Evolutionary conservation across 1,140 invertebrate species (phyloP).

Genomic region (Meloidogyne hapla): DNA sequence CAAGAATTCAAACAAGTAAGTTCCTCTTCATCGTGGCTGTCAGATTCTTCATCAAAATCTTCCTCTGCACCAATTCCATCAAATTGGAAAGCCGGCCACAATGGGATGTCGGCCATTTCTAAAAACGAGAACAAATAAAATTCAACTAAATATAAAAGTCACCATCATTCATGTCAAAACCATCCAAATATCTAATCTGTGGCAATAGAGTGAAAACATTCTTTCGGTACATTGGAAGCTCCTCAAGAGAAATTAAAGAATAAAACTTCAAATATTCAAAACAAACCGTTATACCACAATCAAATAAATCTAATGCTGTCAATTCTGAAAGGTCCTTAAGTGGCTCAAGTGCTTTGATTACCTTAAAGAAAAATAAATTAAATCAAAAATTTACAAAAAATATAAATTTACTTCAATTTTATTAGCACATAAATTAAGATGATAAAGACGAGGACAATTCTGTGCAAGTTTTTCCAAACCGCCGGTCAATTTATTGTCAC

Average conservation of each 20-base stretch:
- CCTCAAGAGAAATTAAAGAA: slow-evolving; percentile 46
- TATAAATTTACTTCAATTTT: slow-evolving; percentile 70
- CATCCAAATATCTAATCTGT: slow-evolving; percentile 85
- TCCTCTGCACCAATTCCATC: slow-evolving; percentile 32
- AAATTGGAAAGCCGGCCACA: too few species aligned
- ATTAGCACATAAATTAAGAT: slow-evolving; percentile 91
- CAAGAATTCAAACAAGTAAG: slow-evolving; percentile 44
- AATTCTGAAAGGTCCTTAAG: slow-evolving; percentile 77
- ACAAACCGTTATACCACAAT: slow-evolving; percentile 82
- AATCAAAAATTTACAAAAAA: neutral
- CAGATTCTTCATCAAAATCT: slow-evolving; percentile 45
- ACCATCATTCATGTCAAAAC: slow-evolving; percentile 70
- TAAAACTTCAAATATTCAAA: neutral
- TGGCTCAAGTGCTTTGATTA: slow-evolving; percentile 69
- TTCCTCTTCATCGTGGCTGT: slow-evolving; percentile 47
- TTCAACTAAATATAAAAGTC: too few species aligned
- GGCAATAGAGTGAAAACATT: slow-evolving; percentile 88
- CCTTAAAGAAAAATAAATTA: slow-evolving; percentile 20
- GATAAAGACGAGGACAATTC: slow-evolving; percentile 80
- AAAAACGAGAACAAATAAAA: too few species aligned
- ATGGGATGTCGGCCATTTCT: too few species aligned
- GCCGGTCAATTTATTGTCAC: slow-evolving; percentile 42
- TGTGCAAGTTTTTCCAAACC: slow-evolving; percentile 34
- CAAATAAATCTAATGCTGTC: slow-evolving; percentile 83
- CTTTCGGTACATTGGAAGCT: slow-evolving; percentile 83